Conservation (phyloP, 2,113 vertebrate species). For the Oxyruncus cristatus region DNA sequence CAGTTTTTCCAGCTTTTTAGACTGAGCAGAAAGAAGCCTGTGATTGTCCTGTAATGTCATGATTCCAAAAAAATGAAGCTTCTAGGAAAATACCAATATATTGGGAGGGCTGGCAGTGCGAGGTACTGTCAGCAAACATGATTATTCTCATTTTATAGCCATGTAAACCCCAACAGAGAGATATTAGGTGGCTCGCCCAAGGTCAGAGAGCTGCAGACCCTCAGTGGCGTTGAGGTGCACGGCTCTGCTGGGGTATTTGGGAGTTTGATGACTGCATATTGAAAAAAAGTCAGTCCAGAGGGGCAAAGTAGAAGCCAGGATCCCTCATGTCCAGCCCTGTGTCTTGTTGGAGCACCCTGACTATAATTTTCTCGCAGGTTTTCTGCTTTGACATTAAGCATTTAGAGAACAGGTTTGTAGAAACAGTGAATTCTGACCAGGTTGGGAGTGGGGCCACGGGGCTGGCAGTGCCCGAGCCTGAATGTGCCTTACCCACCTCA, state of each 20-base stretch:
- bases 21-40: neutral
- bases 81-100: neutral
- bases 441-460: neutral
- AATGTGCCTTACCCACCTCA: conserved; percentile 22
- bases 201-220: neutral
- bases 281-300: neutral
- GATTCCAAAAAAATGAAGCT: neutral
- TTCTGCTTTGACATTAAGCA: neutral
- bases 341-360: neutral
- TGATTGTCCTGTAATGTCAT: neutral
- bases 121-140: neutral
- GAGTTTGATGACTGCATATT: neutral
- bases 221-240: rapidly evolving
- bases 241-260: neutral
- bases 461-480: neutral
- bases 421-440: neutral
- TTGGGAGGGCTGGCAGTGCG: neutral
- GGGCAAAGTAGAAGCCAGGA: neutral
- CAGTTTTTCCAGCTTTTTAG: neutral
- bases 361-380: neutral
- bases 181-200: neutral
- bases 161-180: neutral
- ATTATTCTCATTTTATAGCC: neutral
- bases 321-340: neutral
- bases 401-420: neutral